A percentile compares a stretch with the other conserved stretches of the same genome.
phyloP scores from a whole-genome alignment of 2,113 vertebrate species.

The Thalassoma bifasciatum region DNA sequence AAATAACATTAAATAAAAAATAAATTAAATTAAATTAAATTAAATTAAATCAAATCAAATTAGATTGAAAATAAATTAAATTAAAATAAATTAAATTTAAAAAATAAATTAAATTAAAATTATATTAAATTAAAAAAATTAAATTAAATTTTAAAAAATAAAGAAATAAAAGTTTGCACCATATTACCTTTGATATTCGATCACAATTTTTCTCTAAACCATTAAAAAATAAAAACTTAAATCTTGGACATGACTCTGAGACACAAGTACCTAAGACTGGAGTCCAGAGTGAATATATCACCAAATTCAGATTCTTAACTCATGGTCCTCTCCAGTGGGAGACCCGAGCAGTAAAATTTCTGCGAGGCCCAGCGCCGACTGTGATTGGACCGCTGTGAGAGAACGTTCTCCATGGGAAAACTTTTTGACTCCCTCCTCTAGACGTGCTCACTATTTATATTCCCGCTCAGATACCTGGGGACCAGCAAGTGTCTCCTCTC shows the following conservation, averaged over 20 bases:
- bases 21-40: too few relatives aligned
- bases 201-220: not conserved
- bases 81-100: too few relatives aligned
- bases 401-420: constrained; percentile 51
- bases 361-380: constrained; percentile 15
- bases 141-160: too few relatives aligned
- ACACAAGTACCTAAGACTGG: constrained; percentile 24
- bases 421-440: constrained; percentile 52
- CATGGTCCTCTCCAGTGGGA: constrained; percentile 20
- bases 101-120: too few relatives aligned
- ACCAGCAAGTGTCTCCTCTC: constrained; percentile 17
- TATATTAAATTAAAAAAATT: too few relatives aligned
- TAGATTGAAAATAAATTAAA: too few relatives aligned
- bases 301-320: constrained; percentile 2
- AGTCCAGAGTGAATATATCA: constrained; percentile 14
- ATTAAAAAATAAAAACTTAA: not conserved
- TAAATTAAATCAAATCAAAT: too few relatives aligned
- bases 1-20: too few relatives aligned
- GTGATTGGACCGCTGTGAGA: constrained; percentile 17
- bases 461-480: constrained; percentile 41
- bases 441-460: constrained; percentile 56
- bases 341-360: constrained; percentile 41
- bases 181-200: not conserved
- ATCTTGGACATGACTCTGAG: constrained; percentile 3
- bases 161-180: too few relatives aligned